phyloP scores from a whole-genome alignment of 2,797 vertebrate species.

The Thaleichthys pacificus region DNA sequence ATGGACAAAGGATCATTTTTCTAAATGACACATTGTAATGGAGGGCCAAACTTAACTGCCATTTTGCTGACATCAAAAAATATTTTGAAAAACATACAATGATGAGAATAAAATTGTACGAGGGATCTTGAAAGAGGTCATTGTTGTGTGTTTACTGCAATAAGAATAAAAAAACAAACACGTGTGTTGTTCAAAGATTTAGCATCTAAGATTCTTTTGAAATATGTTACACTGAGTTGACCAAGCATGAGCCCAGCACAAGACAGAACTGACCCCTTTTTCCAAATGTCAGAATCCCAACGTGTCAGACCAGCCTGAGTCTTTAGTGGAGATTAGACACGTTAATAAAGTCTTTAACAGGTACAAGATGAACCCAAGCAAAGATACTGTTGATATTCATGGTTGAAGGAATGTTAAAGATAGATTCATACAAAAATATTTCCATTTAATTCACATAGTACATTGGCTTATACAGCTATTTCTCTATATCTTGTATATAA shows the following conservation, averaged over 20 bases:
- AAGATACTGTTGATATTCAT: conserved; percentile 51
- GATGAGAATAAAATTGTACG: not conserved
- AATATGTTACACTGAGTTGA: not conserved
- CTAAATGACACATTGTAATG: conserved; percentile 19
- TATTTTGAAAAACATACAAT: not conserved
- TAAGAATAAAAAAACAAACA: not conserved
- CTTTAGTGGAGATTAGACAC: conserved; percentile 4
- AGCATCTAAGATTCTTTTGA: not conserved
- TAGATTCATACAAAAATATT: conserved; percentile 72
- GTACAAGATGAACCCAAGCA: conserved; percentile 32
- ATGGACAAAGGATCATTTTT: conserved; percentile 4
- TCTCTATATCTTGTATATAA: conserved; percentile 25
- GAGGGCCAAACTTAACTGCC: conserved; percentile 10
- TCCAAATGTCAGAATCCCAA: not conserved
- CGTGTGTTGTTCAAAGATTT: conserved; percentile 8
- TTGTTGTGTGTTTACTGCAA: conserved; percentile 3
- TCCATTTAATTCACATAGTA: conserved; percentile 70
- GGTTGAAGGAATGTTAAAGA: conserved; percentile 70
- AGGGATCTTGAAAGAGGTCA: not conserved
- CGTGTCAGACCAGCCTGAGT: not conserved
- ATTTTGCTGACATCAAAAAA: conserved; percentile 15
- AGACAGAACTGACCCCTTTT: not conserved
- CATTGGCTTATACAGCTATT: conserved; percentile 64
- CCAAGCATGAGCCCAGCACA: not conserved
- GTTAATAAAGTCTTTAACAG: conserved; percentile 27